Evolutionary conservation across 2,797 vertebrate species (phyloP), one percentile per base, ranked within the genome.

Genomic region (Sebastes iracundus): DNA sequence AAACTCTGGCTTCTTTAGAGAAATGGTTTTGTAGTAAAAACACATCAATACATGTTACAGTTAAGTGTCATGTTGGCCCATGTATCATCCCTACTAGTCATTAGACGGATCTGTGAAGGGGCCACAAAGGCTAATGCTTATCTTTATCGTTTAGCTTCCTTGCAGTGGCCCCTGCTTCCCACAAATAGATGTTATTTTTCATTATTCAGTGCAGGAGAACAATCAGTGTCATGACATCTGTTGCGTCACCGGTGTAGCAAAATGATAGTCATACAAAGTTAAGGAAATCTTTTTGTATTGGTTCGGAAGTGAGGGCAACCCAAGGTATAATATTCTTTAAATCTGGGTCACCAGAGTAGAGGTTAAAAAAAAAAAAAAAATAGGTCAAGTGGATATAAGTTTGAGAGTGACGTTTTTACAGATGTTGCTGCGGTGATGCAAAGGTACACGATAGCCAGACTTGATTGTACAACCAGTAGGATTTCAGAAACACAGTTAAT

Each of bases 321-420:
- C 32, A n/a, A 32, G 33, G 52, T 55, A 10, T 32, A 23, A 28
- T 20, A 10, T 16, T 2, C n/a, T 80, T 46, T 28, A 64, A n/a
- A 70, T 71, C 20, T 74, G 13, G 77, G 60, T 82, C 65, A 83
- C 25, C 8, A 22, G 69, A 72, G 5, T 13, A 38, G n/a, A 58
- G 64, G 22, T 63, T 11, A 6, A 42, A 42, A 42, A 38, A 16
- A 30, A 35, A 0, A 25, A 46, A 7, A 62, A 27, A 62, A 5
- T 46, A 75, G 63, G 38, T 68, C 28, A 63, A 10, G 2, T 35
- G 33, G 58, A 46, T 52, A 16, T 30, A 9, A 60, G 16, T 60
- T 30, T 61, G 20, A 53, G 49, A 60, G n/a, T 14, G 32, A 52
- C 6, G 16, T 10, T 60, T 38, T 13, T 56, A 25, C n/a, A 16